Conservation (phyloP, 2,797 vertebrate species). For the Coranthus polyacanthus region DNA sequence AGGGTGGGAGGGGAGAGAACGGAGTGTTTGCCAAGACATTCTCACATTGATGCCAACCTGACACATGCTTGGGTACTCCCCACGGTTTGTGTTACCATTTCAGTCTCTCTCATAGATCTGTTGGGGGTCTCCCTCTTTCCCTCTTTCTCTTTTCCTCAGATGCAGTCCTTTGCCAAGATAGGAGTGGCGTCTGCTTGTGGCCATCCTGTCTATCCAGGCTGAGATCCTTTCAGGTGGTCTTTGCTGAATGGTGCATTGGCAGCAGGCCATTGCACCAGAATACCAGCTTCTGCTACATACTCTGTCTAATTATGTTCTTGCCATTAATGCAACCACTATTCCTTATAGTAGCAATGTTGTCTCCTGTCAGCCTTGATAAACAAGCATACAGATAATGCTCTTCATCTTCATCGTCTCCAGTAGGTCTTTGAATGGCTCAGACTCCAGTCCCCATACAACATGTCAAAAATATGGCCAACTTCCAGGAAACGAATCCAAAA, state of each 20-base stretch:
- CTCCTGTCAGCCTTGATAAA: constrained; percentile 26
- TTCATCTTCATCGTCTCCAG: constrained; percentile 39
- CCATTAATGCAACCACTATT: constrained; percentile 27
- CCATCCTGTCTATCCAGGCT: constrained; percentile 68
- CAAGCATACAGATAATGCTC: constrained; percentile 14
- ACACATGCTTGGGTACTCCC: constrained; percentile 88
- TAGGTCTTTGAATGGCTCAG: constrained; percentile 54
- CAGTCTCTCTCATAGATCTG: constrained; percentile 76
- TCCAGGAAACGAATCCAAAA: constrained; percentile 78
- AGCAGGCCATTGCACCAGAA: constrained; percentile 65
- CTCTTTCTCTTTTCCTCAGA: constrained; percentile 67
- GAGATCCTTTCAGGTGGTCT: constrained; percentile 68
- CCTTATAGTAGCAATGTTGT: constrained; percentile 38
- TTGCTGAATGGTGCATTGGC: constrained; percentile 70
- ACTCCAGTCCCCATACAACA: constrained; percentile 54
- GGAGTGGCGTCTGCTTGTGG: constrained; percentile 84
- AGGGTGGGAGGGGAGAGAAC: constrained; percentile 80
- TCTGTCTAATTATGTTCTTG: constrained; percentile 44
- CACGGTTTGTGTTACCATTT: constrained; percentile 83
- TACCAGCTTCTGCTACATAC: constrained; percentile 55
- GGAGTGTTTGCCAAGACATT: constrained; percentile 87
- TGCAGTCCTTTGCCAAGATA: constrained; percentile 72
- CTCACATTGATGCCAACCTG: constrained; percentile 88
- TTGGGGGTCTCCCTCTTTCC: constrained; percentile 76
- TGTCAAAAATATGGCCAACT: constrained; percentile 72